Percentiles rank a stretch among this genome's conserved stretches.
phyloP scores from a whole-genome alignment of 2,113 vertebrate genomes.

The Campylomormyrus tamandua region DNA sequence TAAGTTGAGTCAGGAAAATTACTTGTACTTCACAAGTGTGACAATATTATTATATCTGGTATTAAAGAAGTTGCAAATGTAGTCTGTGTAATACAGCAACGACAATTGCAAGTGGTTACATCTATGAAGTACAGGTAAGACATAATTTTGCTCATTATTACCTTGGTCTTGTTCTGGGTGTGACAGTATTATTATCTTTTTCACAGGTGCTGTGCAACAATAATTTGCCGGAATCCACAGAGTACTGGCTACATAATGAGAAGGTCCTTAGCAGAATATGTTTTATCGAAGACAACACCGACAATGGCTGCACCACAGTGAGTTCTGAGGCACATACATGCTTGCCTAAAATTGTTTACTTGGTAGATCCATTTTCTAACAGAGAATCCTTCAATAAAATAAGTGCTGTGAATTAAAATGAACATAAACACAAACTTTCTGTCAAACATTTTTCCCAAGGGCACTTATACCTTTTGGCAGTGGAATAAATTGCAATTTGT shows the following conservation, averaged over 20 bases:
- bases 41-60: background rate
- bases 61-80: background rate
- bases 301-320: slow-evolving; percentile 77
- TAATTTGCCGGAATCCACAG: slow-evolving; percentile 78
- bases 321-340: slow-evolving; percentile 51
- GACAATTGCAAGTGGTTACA: background rate
- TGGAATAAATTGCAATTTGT: background rate
- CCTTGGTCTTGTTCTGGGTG: slow-evolving; percentile 20
- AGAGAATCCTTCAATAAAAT: background rate
- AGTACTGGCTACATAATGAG: slow-evolving; percentile 91
- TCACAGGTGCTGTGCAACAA: slow-evolving; percentile 82
- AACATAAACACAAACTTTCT: background rate
- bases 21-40: background rate
- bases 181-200: slow-evolving; percentile 24
- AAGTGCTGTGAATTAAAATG: background rate
- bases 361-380: background rate
- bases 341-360: background rate
- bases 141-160: slow-evolving; percentile 11
- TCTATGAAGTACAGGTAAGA: background rate
- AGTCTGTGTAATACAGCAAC: background rate
- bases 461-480: background rate
- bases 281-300: slow-evolving; percentile 76
- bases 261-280: slow-evolving; percentile 79
- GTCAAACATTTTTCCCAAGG: background rate
- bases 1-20: background rate